These are phyloP conservation scores for Spisula subtruncata DNA, from an alignment of 2,888 invertebrate species.

Conservation along the genomic window DNA sequence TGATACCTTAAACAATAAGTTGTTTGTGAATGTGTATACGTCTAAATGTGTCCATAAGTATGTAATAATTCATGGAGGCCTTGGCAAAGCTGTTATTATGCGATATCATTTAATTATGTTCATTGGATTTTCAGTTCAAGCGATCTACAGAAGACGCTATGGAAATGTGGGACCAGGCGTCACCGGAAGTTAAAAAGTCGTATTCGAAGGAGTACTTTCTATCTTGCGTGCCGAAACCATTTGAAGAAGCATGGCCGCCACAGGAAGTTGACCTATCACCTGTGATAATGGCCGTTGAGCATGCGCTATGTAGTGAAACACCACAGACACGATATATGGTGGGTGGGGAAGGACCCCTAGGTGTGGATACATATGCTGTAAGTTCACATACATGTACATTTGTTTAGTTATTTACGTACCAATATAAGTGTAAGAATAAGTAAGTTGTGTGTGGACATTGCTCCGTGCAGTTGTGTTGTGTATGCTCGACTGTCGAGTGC, in stretches of 20 bases:
- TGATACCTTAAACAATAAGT: too few species aligned
- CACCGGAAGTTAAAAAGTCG: constrained; percentile 45
- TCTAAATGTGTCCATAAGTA: too few species aligned
- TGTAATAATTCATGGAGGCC: too few species aligned
- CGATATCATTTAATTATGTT: too few species aligned
- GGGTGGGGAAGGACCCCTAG: constrained; percentile 27
- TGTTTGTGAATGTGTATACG: too few species aligned
- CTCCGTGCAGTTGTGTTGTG: too few species aligned
- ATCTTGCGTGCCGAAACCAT: constrained; percentile 15
- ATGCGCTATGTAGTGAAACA: constrained; percentile 26
- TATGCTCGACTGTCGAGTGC: too few species aligned
- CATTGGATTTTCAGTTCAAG: neutral
- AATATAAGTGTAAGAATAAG: too few species aligned
- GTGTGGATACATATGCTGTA: constrained; percentile 26
- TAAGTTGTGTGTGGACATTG: too few species aligned
- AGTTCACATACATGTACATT: too few species aligned
- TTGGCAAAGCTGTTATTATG: too few species aligned
- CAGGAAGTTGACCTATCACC: neutral
- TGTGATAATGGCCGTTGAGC: constrained; percentile 30
- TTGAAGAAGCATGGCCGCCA: constrained; percentile 18
- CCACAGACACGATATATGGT: constrained; percentile 41
- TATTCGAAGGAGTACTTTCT: constrained; percentile 46
- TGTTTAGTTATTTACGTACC: too few species aligned
- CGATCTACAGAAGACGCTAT: constrained; percentile 25
- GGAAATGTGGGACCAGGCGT: constrained; percentile 54